These are phyloP conservation scores for Atta cephalotes DNA, from an alignment of 1,140 invertebrate species.

Conservation along the genomic window DNA sequence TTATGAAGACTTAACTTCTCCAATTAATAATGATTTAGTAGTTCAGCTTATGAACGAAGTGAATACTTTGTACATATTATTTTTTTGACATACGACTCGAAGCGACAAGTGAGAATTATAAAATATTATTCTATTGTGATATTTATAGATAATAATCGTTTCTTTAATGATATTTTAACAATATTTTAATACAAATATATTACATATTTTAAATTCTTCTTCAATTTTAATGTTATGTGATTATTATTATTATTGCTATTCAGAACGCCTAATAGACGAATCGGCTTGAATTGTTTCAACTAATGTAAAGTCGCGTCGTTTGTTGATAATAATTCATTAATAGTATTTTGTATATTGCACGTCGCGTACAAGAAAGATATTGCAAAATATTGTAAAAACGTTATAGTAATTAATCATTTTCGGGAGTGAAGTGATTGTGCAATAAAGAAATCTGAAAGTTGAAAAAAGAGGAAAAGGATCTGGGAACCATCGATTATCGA, in stretches of 20 bases:
- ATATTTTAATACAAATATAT: too few species aligned
- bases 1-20: not conserved
- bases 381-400: not conserved
- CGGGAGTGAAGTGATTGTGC: not conserved
- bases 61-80: not conserved
- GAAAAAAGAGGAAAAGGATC: not conserved
- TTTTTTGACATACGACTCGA: not conserved
- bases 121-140: not conserved
- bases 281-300: not conserved
- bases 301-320: not conserved
- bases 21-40: not conserved
- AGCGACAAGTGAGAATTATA: not conserved
- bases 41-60: not conserved
- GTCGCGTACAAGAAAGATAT: not conserved
- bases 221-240: not conserved
- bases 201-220: too few species aligned
- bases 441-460: not conserved
- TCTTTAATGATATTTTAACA: not conserved
- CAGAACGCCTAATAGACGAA: too few species aligned
- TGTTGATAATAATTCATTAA: not conserved
- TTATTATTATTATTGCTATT: not conserved
- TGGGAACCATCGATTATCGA: not conserved
- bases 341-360: not conserved
- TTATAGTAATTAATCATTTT: constrained; percentile 3
- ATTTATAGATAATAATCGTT: not conserved